A percentile compares a stretch with the other conserved stretches of the same genome.
Evolutionary conservation across 2,797 vertebrate species (phyloP).

Genomic region (Acestrorhynchus altus): DNA sequence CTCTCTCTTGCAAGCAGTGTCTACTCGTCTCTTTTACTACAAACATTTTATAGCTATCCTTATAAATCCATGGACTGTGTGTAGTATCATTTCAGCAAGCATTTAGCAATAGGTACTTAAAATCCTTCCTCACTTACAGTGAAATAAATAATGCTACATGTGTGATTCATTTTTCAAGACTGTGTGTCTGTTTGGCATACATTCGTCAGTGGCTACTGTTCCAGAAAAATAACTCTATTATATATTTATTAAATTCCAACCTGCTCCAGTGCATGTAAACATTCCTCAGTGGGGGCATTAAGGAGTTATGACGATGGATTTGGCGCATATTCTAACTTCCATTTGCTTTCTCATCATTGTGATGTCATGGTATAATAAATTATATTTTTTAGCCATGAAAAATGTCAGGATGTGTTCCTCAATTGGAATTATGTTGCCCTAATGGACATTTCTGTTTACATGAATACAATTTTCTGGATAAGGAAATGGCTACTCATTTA

Average conservation of each 20-base stretch:
- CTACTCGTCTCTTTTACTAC: constrained; percentile 33
- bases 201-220: constrained; percentile 65
- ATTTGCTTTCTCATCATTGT: constrained; percentile 19
- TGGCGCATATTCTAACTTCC: constrained; percentile 20
- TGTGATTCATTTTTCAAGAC: constrained; percentile 63
- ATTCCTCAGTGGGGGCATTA: constrained; percentile 48
- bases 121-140: constrained; percentile 40
- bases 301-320: constrained; percentile 62
- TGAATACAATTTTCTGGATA: constrained; percentile 31
- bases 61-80: constrained; percentile 37
- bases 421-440: not conserved
- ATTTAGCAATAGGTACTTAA: constrained; percentile 66
- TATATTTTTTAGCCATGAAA: constrained; percentile 38
- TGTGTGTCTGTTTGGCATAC: constrained; percentile 45
- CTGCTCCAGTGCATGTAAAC: constrained; percentile 63
- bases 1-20: constrained; percentile 16
- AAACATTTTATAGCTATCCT: constrained; percentile 21
- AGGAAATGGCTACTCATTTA: constrained; percentile 6
- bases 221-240: constrained; percentile 57
- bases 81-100: constrained; percentile 53
- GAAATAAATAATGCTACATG: constrained; percentile 60
- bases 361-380: constrained; percentile 39
- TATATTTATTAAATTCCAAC: constrained; percentile 58
- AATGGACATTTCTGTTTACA: not conserved
- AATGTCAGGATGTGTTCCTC: constrained; percentile 27